phyloP scores from a whole-genome alignment of 2,797 vertebrate genomes.

The Oryzias sinensis region DNA sequence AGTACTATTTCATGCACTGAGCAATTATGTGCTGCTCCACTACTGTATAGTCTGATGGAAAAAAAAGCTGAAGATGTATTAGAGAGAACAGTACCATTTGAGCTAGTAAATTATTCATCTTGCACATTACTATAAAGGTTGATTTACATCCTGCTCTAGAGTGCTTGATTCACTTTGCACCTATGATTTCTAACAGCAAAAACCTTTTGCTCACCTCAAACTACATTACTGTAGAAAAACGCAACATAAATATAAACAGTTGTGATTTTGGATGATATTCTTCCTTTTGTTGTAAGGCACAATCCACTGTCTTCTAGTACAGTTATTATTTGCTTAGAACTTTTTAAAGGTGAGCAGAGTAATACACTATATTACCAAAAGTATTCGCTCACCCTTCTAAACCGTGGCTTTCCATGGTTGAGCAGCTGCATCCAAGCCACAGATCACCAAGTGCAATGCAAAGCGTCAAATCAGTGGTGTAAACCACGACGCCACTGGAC shows the following conservation, averaged over 20 bases:
- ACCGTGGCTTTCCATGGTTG: too few species aligned
- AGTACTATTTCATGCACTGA: constrained; percentile 61
- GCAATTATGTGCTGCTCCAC: constrained; percentile 61
- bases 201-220: constrained; percentile 4
- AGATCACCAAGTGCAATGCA: too few species aligned
- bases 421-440: too few species aligned
- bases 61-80: constrained; percentile 57
- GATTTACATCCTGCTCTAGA: constrained; percentile 50
- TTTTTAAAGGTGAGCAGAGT: too few species aligned
- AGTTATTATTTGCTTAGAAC: too few species aligned
- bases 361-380: too few species aligned
- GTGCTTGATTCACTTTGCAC: constrained; percentile 47
- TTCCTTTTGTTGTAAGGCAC: neutral
- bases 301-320: too few species aligned
- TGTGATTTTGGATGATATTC: too few species aligned
- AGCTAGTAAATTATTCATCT: constrained; percentile 74
- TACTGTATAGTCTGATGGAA: constrained; percentile 31
- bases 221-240: neutral
- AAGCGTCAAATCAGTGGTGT: too few species aligned
- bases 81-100: constrained; percentile 56
- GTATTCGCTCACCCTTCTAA: too few species aligned
- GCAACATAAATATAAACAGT: too few species aligned
- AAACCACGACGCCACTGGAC: too few species aligned
- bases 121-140: constrained; percentile 51
- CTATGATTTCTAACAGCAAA: constrained; percentile 31